A percentile compares a stretch with the other conserved stretches of the same genome.
phyloP scores from a whole-genome alignment of 2,888 invertebrate species.

The Aproaerema taeniolella region DNA sequence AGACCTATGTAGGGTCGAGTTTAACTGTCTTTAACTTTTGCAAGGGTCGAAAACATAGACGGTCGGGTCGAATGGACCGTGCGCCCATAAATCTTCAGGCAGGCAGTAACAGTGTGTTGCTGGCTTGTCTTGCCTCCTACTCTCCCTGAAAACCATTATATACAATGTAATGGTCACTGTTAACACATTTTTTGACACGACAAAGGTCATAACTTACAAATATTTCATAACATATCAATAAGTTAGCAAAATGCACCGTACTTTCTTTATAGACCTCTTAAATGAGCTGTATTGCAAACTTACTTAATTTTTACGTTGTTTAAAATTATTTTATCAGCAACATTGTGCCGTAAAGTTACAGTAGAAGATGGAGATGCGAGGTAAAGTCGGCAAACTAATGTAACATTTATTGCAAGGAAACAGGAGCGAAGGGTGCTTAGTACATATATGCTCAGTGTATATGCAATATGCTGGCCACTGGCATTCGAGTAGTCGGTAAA shows the following conservation, averaged over 20 bases:
- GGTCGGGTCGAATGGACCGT: conserved; percentile 29
- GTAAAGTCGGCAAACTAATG: no score
- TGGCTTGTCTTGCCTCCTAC: conserved; percentile 28
- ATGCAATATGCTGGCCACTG: not conserved
- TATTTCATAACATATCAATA: not conserved
- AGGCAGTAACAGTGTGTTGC: conserved; percentile 42
- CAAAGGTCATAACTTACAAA: not conserved
- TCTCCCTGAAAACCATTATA: conserved; percentile 26
- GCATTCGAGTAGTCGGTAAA: conserved; percentile 3
- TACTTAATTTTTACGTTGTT: no score
- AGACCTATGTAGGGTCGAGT: conserved; percentile 23
- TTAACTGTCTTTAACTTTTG: conserved; percentile 37
- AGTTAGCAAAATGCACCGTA: no score
- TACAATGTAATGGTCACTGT: conserved; percentile 25
- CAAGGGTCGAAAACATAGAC: conserved; percentile 31
- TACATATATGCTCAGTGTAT: not conserved
- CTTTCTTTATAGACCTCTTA: no score
- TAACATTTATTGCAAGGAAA: not conserved
- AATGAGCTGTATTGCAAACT: no score
- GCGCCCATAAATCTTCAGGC: conserved; percentile 36
- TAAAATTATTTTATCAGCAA: no score
- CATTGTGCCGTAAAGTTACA: no score
- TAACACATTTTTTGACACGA: not conserved
- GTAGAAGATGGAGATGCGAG: not conserved
- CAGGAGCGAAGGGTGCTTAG: not conserved